Conservation (phyloP, 2,113 vertebrate species). For the Australoheros scitulus region DNA sequence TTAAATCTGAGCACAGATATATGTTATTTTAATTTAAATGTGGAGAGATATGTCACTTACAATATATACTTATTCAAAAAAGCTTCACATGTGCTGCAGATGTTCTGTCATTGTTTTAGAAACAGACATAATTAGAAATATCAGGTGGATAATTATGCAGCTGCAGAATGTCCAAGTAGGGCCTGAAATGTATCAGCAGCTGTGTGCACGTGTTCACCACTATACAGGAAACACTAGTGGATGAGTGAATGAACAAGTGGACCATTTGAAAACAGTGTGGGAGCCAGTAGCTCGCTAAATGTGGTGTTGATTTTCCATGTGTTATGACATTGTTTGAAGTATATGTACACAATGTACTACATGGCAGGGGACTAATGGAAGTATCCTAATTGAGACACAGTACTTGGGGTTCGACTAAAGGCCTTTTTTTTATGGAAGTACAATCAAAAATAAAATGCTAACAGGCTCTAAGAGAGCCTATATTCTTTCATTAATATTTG, state of each 20-base stretch:
- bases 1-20: no score
- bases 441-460: background rate
- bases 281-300: background rate
- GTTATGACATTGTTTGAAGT: background rate
- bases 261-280: background rate
- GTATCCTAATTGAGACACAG: no score
- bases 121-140: background rate
- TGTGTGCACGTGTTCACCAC: background rate
- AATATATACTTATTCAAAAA: no score
- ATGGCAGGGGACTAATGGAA: background rate
- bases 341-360: background rate
- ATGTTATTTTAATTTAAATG: no score
- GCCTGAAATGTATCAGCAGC: background rate
- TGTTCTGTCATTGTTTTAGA: background rate
- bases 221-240: background rate
- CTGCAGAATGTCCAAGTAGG: background rate
- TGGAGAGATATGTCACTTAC: no score
- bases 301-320: background rate
- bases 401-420: no score
- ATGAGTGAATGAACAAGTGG: background rate
- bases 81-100: background rate
- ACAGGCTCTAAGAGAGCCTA: background rate
- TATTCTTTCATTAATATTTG: background rate
- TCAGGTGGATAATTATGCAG: background rate
- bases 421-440: background rate